Conservation (phyloP, 2,113 vertebrate species). For the Tenrec ecaudatus region DNA sequence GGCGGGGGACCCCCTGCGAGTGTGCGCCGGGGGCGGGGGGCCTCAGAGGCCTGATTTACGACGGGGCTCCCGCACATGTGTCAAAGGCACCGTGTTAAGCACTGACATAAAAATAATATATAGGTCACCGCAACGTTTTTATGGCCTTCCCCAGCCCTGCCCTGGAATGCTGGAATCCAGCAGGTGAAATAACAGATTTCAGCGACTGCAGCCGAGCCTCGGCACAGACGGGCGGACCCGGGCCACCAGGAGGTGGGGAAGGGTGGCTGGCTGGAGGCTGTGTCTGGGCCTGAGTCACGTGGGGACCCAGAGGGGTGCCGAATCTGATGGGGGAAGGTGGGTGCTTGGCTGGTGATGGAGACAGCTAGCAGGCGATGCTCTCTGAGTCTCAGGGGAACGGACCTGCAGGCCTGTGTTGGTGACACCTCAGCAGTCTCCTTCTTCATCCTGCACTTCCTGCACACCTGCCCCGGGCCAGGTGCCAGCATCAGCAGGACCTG, state of each 20-base stretch:
- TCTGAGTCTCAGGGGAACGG: neutral
- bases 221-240: neutral
- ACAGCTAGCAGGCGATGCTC: neutral
- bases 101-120: constrained; percentile 88
- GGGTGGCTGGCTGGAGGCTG: neutral
- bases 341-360: neutral
- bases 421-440: neutral
- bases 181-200: constrained; percentile 89
- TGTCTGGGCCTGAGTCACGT: neutral
- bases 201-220: neutral
- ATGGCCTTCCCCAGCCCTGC: constrained; percentile 81
- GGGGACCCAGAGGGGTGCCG: neutral
- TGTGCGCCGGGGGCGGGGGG: neutral
- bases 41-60: constrained; percentile 83
- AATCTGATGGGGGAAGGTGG: neutral
- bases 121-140: constrained; percentile 84
- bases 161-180: constrained; percentile 82
- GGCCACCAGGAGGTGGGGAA: neutral
- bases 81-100: constrained; percentile 85
- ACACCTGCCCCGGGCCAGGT: neutral
- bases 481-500: neutral
- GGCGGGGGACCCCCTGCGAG: neutral
- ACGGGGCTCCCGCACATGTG: constrained; percentile 78
- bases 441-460: neutral
- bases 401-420: neutral